Percentiles rank a stretch among this genome's conserved stretches.
Evolutionary conservation across 2,888 invertebrate species (phyloP).

Genomic region (Caprella mutica): DNA sequence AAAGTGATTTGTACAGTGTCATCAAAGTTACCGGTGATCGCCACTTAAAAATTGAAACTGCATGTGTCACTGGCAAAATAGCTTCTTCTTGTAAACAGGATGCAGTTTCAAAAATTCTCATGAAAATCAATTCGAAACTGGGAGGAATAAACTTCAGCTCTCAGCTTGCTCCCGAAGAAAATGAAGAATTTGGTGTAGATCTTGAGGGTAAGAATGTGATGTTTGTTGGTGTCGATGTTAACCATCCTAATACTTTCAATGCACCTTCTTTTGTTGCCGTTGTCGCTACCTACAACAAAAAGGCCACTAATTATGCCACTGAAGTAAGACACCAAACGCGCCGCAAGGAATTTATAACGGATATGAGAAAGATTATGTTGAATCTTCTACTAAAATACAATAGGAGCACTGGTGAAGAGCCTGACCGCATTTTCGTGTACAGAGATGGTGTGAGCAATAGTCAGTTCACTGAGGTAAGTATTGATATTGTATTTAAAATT

Average conservation of each 20-base stretch:
- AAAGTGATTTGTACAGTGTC: no score
- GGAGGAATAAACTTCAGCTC: no score
- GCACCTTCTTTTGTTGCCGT: constrained; percentile 54
- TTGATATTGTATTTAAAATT: no score
- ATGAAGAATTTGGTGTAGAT: no score
- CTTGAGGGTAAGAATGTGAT: constrained; percentile 53
- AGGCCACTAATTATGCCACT: constrained; percentile 43
- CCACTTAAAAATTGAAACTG: no score
- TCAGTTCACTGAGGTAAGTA: constrained; percentile 62
- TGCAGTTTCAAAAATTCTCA: no score
- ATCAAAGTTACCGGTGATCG: no score
- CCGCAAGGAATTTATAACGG: constrained; percentile 59
- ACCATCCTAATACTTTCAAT: constrained; percentile 76
- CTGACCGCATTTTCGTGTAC: constrained; percentile 55
- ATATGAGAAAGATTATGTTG: constrained; percentile 53
- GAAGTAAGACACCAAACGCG: constrained; percentile 64
- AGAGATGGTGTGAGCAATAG: constrained; percentile 82
- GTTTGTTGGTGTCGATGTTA: constrained; percentile 80
- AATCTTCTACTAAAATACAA: constrained; percentile 54
- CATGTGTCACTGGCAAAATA: no score
- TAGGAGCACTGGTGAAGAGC: constrained; percentile 44
- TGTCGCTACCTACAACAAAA: constrained; percentile 38
- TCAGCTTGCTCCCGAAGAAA: no score
- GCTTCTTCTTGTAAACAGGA: no score
- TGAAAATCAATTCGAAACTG: no score